These are phyloP conservation scores for Allacma fusca DNA, from an alignment of 2,888 invertebrate species.

Conservation along the genomic window DNA sequence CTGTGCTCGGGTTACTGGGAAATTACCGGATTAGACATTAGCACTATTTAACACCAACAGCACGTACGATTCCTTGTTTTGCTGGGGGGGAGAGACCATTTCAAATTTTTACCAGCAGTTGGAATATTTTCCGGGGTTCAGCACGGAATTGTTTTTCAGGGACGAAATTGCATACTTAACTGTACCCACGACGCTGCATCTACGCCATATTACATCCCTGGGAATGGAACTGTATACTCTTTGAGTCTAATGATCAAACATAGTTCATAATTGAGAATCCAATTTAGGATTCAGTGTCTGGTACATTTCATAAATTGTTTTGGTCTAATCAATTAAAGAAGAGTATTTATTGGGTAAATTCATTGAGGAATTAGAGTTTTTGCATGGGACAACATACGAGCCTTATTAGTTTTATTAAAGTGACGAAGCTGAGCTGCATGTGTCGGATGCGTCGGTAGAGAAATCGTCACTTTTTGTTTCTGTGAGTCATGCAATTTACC, in stretches of 20 bases:
- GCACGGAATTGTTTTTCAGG: background rate
- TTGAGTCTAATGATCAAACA: too few species aligned
- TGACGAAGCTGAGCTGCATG: background rate
- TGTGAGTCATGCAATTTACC: conserved; percentile 35
- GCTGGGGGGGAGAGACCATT: background rate
- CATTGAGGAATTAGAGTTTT: too few species aligned
- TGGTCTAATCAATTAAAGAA: too few species aligned
- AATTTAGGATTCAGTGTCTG: too few species aligned
- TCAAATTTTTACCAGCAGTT: background rate
- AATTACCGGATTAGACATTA: conserved; percentile 12
- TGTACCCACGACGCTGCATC: too few species aligned
- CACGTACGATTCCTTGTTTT: background rate
- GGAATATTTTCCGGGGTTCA: background rate
- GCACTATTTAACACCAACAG: background rate
- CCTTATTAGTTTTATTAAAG: conserved; percentile 13
- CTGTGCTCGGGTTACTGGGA: background rate
- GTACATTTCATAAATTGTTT: too few species aligned
- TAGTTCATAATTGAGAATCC: too few species aligned
- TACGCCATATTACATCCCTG: too few species aligned
- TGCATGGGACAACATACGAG: background rate
- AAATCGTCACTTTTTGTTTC: conserved; percentile 37
- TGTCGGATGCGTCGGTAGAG: conserved; percentile 10
- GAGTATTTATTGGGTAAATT: too few species aligned
- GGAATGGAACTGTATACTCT: too few species aligned
- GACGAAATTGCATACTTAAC: too few species aligned